Evolutionary conservation across 2,797 vertebrate species (phyloP).

Genomic region (Dendrocincla tyrannina): DNA sequence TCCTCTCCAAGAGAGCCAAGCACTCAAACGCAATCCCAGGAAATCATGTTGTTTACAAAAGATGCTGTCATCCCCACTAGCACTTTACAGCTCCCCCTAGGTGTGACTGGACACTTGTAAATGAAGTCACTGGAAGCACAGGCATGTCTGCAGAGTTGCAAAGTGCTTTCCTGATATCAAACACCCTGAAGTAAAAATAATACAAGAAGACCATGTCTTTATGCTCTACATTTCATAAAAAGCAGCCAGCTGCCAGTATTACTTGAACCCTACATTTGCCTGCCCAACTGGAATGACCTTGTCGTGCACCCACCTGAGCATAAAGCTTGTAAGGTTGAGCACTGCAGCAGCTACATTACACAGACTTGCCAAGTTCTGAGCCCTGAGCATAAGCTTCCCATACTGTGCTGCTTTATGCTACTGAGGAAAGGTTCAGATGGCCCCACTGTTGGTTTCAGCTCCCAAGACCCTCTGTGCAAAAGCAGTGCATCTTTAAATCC

Average conservation of each 20-base stretch:
- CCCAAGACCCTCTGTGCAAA: background rate
- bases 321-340: background rate
- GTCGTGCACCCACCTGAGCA: background rate
- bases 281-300: fast-evolving
- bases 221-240: background rate
- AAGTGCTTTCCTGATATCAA: background rate
- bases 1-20: background rate
- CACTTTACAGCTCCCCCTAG: background rate
- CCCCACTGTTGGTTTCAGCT: background rate
- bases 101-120: background rate
- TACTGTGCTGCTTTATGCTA: background rate
- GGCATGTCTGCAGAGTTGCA: background rate
- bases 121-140: slow-evolving; percentile 1
- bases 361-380: background rate
- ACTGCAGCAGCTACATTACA: background rate
- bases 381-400: background rate
- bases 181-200: background rate
- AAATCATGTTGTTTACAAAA: slow-evolving; percentile 44
- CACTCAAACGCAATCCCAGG: slow-evolving; percentile 37
- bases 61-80: background rate
- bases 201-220: background rate
- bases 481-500: background rate
- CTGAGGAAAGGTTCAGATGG: fast-evolving
- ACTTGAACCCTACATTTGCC: background rate
- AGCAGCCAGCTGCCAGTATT: background rate